These are phyloP conservation scores for Sesia bembeciformis DNA, from an alignment of 2,888 invertebrate genomes.

Conservation along the genomic window DNA sequence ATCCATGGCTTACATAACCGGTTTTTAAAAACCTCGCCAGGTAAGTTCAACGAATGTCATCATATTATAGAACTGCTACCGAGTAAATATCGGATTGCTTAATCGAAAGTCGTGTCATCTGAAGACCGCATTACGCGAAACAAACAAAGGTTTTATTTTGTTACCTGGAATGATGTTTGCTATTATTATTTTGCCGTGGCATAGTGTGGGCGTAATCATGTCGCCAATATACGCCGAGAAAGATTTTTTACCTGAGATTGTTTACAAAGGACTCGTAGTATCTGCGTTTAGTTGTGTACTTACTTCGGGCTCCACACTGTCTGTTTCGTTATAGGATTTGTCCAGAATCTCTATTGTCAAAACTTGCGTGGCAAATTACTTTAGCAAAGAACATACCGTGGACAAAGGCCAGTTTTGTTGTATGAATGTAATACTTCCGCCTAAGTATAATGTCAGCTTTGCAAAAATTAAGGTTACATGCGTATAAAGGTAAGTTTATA, in stretches of 20 bases:
- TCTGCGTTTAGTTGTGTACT: constrained; percentile 14
- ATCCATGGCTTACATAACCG: constrained; percentile 7
- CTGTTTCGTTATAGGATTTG: constrained; percentile 38
- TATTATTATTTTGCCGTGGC: constrained; percentile 49
- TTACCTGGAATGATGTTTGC: constrained; percentile 51
- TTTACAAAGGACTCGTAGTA: constrained; percentile 55
- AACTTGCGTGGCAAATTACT: constrained; percentile 37
- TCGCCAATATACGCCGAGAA: constrained; percentile 41
- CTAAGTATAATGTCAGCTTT: constrained; percentile 37
- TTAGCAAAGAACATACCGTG: constrained; percentile 21
- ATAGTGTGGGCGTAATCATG: constrained; percentile 50
- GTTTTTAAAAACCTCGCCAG: constrained; percentile 2
- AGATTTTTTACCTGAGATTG: constrained; percentile 62
- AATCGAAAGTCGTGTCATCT: constrained; percentile 18
- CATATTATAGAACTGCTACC: too few relatives aligned
- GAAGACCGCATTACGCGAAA: constrained; percentile 60
- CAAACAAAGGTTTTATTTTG: constrained; percentile 37
- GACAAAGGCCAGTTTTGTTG: constrained; percentile 38
- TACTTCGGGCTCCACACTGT: constrained; percentile 45
- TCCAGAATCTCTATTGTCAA: constrained; percentile 29
- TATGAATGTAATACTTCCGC: constrained; percentile 45
- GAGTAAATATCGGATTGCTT: too few relatives aligned
- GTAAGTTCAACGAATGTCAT: constrained; percentile 10
- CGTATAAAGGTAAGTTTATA: constrained; percentile 51
- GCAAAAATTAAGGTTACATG: constrained; percentile 41